phyloP scores from a whole-genome alignment of 1,140 invertebrate genomes.

The Drosophila ogumai region DNA sequence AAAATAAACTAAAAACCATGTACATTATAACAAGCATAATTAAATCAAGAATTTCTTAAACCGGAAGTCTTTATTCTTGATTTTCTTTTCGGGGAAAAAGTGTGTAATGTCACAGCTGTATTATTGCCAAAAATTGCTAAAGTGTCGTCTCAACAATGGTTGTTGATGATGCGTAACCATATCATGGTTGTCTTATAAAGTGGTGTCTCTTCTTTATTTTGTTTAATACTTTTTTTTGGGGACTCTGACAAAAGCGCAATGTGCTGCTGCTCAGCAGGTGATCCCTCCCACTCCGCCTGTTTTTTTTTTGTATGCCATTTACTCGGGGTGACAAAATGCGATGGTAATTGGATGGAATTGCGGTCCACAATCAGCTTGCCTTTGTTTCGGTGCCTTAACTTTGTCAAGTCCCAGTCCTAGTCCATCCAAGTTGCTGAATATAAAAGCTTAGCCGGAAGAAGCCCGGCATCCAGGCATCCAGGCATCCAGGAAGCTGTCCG shows the following conservation, averaged over 20 bases:
- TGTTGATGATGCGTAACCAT: slow-evolving; percentile 15
- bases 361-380: slow-evolving; percentile 54
- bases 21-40: background rate
- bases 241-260: slow-evolving; percentile 51
- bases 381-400: slow-evolving; percentile 63
- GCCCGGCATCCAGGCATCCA: slow-evolving; percentile 1
- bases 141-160: slow-evolving; percentile 34
- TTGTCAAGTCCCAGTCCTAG: slow-evolving; percentile 41
- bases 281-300: slow-evolving; percentile 1
- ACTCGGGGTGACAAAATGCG: slow-evolving; percentile 68
- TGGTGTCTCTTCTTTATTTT: background rate
- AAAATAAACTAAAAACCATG: background rate
- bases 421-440: slow-evolving; percentile 2
- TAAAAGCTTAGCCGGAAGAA: slow-evolving; percentile 15
- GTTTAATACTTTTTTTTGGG: background rate
- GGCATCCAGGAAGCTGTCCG: slow-evolving; percentile 23
- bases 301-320: slow-evolving; percentile 8
- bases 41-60: background rate
- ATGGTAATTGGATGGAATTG: slow-evolving; percentile 73
- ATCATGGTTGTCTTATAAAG: slow-evolving; percentile 1
- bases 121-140: slow-evolving; percentile 16
- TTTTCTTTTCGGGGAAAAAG: background rate
- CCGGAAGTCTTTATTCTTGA: slow-evolving; percentile 10
- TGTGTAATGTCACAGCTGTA: slow-evolving; percentile 30
- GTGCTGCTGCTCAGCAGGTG: slow-evolving; percentile 59